Evolutionary conservation across 2,888 invertebrate species (phyloP).

Genomic region (Diachrysia chrysitis): DNA sequence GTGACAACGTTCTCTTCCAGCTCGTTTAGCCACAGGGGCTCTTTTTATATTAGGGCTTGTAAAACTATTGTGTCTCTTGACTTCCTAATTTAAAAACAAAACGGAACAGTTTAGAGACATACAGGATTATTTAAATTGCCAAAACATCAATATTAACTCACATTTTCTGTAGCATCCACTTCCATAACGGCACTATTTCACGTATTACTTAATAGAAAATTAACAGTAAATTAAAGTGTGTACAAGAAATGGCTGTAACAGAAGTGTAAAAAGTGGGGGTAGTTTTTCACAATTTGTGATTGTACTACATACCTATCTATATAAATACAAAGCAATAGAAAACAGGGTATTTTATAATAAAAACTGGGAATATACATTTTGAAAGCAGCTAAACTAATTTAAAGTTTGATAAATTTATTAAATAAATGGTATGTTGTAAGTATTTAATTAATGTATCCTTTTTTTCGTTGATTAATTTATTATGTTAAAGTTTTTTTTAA

Average conservation of each 20-base stretch:
- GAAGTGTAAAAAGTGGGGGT: conserved; percentile 1
- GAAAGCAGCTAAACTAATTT: no score
- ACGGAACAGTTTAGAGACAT: background rate
- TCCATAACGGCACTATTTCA: conserved; percentile 35
- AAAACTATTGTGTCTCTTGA: conserved; percentile 80
- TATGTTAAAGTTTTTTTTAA: no score
- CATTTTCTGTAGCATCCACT: conserved; percentile 48
- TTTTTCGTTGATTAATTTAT: no score
- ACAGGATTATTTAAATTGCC: background rate
- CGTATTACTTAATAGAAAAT: background rate
- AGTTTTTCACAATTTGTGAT: background rate
- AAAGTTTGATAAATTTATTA: no score
- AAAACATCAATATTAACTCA: conserved; percentile 21
- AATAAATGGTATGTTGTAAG: no score
- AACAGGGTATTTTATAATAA: no score
- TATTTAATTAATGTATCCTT: no score
- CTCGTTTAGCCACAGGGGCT: conserved; percentile 70
- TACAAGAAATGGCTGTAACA: background rate
- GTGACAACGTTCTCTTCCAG: conserved; percentile 81
- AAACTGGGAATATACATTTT: no score
- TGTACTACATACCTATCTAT: background rate
- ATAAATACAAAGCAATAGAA: no score
- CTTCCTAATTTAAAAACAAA: conserved; percentile 63
- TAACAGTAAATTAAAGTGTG: background rate
- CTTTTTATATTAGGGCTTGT: conserved; percentile 74